Evolutionary conservation across 2,797 vertebrate species (phyloP), one percentile per base, ranked within the genome.

Genomic region (Podargus strigoides): DNA sequence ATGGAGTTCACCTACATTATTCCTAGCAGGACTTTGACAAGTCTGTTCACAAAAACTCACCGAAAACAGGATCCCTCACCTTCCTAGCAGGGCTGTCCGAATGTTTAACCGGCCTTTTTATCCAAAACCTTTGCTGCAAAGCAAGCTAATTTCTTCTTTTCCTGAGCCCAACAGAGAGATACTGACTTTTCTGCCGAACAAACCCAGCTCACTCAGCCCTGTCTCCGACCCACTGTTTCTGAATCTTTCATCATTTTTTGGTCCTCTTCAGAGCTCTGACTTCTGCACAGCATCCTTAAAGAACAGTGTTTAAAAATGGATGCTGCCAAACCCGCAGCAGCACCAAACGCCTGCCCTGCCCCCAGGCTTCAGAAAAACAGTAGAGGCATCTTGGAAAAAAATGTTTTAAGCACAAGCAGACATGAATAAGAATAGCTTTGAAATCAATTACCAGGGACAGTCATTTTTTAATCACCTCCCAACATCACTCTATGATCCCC

Each of bases 191-290:
- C 93, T 77, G 58, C 80, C 4, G 10, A 37, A 37, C 58, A 75
- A 69, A 52, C 50, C n/a, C 55, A 63, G 42, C 67, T 90, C 32
- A 0, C 87, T 46, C 84, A 93, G 58, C 59, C 41, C 74, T 37
- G 30, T n/a, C 79, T 94, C 87, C 5, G 1, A 11, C 19, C 22
- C 47, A 10, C n/a, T 53, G 12, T 74, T 83, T 50, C 78, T 85
- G 85, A 94, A 90, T 66, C 74, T 95, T 91, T 93, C 80, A 91
- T 87, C 50, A 44, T 17, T 93, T 93, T 80, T 44, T 37, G 39
- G 90, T 81, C 39, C 50, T 70, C 19, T 44, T 64, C 77, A 62
- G 87, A 73, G 70, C 70, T 68, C 42, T 0, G 3, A 55, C 63
- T 87, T 66, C 68, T 85, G 86, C 72, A 23, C 86, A 89, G 84